Conservation (phyloP, 2,888 invertebrate genomes). For the Seladonia tumulorum region DNA sequence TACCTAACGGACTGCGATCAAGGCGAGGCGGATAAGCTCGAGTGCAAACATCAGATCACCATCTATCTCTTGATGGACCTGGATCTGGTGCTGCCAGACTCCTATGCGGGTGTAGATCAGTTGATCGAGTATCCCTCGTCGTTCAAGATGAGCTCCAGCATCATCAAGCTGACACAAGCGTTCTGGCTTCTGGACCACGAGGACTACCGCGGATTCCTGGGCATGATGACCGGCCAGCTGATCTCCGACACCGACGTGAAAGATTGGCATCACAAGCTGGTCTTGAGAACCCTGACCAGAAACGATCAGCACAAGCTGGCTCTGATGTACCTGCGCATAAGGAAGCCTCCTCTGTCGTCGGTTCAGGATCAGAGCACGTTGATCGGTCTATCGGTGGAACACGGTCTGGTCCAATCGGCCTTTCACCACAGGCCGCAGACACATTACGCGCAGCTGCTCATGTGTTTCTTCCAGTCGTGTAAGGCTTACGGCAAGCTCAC, state of each 20-base stretch:
- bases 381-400: slow-evolving; percentile 78
- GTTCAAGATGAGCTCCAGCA: slow-evolving; percentile 90
- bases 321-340: slow-evolving; percentile 88
- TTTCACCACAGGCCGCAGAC: slow-evolving; percentile 80
- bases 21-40: slow-evolving; percentile 87
- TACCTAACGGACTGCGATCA: slow-evolving; percentile 86
- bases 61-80: slow-evolving; percentile 94
- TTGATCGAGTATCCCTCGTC: slow-evolving; percentile 92
- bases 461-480: slow-evolving; percentile 79
- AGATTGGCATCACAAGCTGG: slow-evolving; percentile 90
- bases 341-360: slow-evolving; percentile 86
- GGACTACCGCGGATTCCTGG: slow-evolving; percentile 88
- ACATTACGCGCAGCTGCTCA: slow-evolving; percentile 78
- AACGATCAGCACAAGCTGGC: slow-evolving; percentile 90
- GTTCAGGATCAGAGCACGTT: slow-evolving; percentile 84
- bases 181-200: slow-evolving; percentile 96
- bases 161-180: slow-evolving; percentile 92
- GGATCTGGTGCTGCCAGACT: slow-evolving; percentile 88
- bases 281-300: slow-evolving; percentile 88
- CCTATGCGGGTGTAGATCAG: slow-evolving; percentile 88
- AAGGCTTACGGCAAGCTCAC: slow-evolving; percentile 76
- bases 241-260: slow-evolving; percentile 85
- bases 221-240: slow-evolving; percentile 79
- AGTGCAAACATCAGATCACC: slow-evolving; percentile 91
- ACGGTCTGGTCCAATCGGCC: slow-evolving; percentile 80